A percentile compares a stretch with the other conserved stretches of the same genome.
These are phyloP conservation scores for Liopterus haemorrhoidalis DNA, from an alignment of 2,888 invertebrate species.

Conservation along the genomic window DNA sequence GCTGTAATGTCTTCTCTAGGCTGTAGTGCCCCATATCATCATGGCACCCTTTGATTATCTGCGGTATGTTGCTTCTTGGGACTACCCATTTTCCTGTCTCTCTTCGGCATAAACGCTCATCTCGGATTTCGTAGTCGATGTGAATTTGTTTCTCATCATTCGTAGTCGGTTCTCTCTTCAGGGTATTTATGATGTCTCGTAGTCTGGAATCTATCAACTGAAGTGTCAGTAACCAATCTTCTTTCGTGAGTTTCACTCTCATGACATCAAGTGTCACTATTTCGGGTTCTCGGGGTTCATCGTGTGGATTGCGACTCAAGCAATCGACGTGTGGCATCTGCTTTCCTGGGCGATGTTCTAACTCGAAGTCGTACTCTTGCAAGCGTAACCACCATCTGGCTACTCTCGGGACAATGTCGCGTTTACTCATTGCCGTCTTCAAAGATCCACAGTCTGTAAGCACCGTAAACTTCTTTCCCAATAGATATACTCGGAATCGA, in stretches of 20 bases:
- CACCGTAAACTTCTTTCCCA: slow-evolving; percentile 30
- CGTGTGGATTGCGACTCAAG: slow-evolving; percentile 22
- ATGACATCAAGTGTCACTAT: background rate
- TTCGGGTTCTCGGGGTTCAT: background rate
- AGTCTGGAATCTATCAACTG: slow-evolving; percentile 5
- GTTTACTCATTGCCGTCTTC: slow-evolving; percentile 23
- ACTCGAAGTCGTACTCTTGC: slow-evolving; percentile 26
- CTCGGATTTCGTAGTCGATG: slow-evolving; percentile 14
- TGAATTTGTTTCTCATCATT: slow-evolving; percentile 10
- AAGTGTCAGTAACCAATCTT: slow-evolving; percentile 11
- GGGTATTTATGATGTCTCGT: slow-evolving; percentile 1
- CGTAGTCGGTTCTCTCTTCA: slow-evolving; percentile 1
- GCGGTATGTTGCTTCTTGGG: slow-evolving; percentile 34
- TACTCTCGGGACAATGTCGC: slow-evolving; percentile 28
- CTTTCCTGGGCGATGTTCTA: slow-evolving; percentile 28
- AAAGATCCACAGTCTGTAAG: slow-evolving; percentile 32
- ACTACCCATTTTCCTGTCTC: slow-evolving; percentile 32
- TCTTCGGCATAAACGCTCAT: slow-evolving; percentile 7
- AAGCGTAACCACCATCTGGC: slow-evolving; percentile 30
- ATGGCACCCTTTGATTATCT: slow-evolving; percentile 36
- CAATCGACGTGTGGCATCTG: slow-evolving; percentile 31
- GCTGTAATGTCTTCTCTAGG: slow-evolving; percentile 35
- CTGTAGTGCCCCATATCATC: slow-evolving; percentile 39
- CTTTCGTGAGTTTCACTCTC: slow-evolving; percentile 5
- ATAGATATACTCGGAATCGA: slow-evolving; percentile 32